These are phyloP conservation scores for Sinopyrophorus schimmeli DNA, from an alignment of 2,888 invertebrate genomes.

Conservation along the genomic window DNA sequence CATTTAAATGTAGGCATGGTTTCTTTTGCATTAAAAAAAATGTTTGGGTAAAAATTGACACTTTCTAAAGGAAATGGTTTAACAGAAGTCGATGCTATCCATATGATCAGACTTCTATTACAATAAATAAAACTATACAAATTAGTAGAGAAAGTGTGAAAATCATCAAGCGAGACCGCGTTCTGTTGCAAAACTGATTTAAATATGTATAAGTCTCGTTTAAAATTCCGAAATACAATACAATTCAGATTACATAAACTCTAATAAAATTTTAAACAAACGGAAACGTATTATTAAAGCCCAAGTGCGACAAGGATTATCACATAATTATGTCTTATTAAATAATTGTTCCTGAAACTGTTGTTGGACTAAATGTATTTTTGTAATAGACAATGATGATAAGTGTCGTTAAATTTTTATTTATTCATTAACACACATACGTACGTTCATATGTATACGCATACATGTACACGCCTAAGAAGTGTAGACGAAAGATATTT, in stretches of 20 bases:
- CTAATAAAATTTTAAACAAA: neutral
- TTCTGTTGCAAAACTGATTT: constrained; percentile 7
- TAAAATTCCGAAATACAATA: neutral
- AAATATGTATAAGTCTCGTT: constrained; percentile 7
- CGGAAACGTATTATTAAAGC: constrained; percentile 2
- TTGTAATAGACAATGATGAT: no score
- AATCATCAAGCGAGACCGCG: constrained; percentile 5
- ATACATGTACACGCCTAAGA: neutral
- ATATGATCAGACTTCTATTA: no score
- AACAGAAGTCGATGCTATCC: no score
- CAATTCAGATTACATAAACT: constrained; percentile 6
- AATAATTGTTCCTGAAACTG: neutral
- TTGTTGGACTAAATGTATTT: no score
- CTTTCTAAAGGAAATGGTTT: no score
- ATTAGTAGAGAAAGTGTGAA: constrained; percentile 15
- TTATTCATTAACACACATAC: no score
- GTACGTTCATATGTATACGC: no score
- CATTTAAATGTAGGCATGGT: no score
- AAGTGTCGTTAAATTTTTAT: no score
- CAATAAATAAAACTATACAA: no score
- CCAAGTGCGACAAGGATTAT: constrained; percentile 6
- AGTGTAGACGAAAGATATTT: neutral
- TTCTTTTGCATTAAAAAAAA: no score
- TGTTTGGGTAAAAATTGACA: no score
- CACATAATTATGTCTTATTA: neutral